Conservation (phyloP, 2,888 invertebrate species). For the Schizotus pectinicornis region DNA sequence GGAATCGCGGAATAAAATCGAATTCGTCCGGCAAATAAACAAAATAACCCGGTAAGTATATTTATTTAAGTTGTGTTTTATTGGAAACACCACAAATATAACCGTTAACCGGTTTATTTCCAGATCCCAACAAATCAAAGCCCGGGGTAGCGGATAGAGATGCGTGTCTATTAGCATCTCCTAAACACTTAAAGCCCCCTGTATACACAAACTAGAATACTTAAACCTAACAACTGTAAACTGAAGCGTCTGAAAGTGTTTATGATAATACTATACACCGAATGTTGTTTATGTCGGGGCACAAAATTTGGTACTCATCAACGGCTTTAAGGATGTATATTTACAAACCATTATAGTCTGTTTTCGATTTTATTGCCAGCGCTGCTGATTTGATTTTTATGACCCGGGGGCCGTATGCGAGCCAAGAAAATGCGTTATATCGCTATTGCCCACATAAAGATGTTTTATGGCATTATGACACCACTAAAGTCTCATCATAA, state of each 20-base stretch:
- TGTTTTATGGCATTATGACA: conserved; percentile 33
- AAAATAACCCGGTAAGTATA: conserved; percentile 32
- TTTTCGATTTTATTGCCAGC: conserved; percentile 48
- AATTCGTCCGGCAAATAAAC: conserved; percentile 28
- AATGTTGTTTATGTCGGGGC: conserved; percentile 51
- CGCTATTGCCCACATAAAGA: conserved; percentile 30
- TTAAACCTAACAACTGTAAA: conserved; percentile 55
- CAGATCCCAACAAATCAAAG: conserved; percentile 39
- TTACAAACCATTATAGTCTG: conserved; percentile 52
- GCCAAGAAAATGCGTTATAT: too few relatives aligned
- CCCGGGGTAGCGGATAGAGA: conserved; percentile 53
- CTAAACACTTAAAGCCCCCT: conserved; percentile 54
- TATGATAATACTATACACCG: conserved; percentile 50
- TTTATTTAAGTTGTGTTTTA: conserved; percentile 37
- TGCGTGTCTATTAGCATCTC: conserved; percentile 54
- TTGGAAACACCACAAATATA: conserved; percentile 35
- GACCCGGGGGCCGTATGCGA: conserved; percentile 3
- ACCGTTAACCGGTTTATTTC: conserved; percentile 39
- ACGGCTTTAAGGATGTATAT: conserved; percentile 51
- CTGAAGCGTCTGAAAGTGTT: conserved; percentile 53
- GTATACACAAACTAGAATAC: conserved; percentile 56
- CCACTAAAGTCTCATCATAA: conserved; percentile 31
- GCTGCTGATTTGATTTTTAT: conserved; percentile 29
- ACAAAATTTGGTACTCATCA: conserved; percentile 57
- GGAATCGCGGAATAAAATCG: conserved; percentile 26